These are phyloP conservation scores for Heliconius nattereri DNA, from an alignment of 1,140 invertebrate genomes.

Conservation along the genomic window DNA sequence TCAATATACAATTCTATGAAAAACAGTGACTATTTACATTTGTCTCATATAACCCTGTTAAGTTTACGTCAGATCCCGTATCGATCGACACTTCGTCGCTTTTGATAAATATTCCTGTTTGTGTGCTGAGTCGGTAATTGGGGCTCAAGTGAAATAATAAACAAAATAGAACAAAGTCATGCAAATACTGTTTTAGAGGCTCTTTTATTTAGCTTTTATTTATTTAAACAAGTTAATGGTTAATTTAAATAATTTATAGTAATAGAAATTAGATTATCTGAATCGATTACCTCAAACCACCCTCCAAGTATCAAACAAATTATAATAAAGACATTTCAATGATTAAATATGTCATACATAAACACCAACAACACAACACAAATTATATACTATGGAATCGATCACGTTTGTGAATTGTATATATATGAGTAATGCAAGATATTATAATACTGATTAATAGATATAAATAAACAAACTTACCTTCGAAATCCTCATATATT, in stretches of 20 bases:
- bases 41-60: slow-evolving; percentile 44
- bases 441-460: slow-evolving; percentile 36
- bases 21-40: slow-evolving; percentile 57
- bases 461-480: slow-evolving; percentile 61
- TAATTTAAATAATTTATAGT: slow-evolving; percentile 17
- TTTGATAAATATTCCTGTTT: slow-evolving; percentile 54
- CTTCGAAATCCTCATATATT: slow-evolving; percentile 47
- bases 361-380: slow-evolving; percentile 54
- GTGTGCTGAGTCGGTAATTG: slow-evolving; percentile 72
- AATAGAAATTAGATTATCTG: background rate
- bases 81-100: slow-evolving; percentile 31
- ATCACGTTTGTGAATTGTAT: slow-evolving; percentile 57
- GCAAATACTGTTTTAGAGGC: slow-evolving; percentile 65
- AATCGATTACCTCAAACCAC: slow-evolving; percentile 50
- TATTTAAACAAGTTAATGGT: background rate
- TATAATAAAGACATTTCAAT: slow-evolving; percentile 17
- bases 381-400: slow-evolving; percentile 70
- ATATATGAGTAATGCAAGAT: slow-evolving; percentile 23
- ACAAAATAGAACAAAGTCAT: slow-evolving; percentile 71
- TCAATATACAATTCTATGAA: slow-evolving; percentile 73
- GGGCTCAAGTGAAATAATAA: slow-evolving; percentile 77
- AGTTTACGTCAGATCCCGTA: slow-evolving; percentile 23
- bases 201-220: slow-evolving; percentile 44
- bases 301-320: slow-evolving; percentile 73
- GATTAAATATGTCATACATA: slow-evolving; percentile 21